Evolutionary conservation across 1,140 invertebrate genomes (phyloP), one percentile per base, ranked within the genome.

Genomic region (Drosophila mojavensis): DNA sequence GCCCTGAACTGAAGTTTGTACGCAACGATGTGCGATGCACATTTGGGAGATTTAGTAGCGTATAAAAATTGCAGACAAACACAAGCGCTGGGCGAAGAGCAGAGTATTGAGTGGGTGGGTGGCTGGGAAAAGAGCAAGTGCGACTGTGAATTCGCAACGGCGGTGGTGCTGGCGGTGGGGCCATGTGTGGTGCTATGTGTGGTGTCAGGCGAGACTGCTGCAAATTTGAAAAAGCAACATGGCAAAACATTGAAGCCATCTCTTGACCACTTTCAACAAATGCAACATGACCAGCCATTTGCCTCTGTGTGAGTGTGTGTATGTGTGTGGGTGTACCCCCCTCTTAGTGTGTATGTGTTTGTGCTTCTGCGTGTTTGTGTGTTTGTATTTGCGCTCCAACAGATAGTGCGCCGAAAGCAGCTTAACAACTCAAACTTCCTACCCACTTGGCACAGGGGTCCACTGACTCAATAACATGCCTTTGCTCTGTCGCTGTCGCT

Each of bases 381-480:
- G 24, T 36, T 15, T 56, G 30, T 60, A 28, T 72, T 33, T 73
- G 70, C 13, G 17, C 62, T 60, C 5, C 61, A 36, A 11, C 20
- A 36, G 47, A 43, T 48, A 60, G 58, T 43, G 58, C 53, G 51
- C 74, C 69, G 61, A 78, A 84, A 86, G 78, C 78, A 84, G 82
- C 81, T 84, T 84, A 86, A 78, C 81, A 81, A 75, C 81, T 86
- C 74, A 33, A 72, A 86, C 82, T 81, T 78, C 78, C 81, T 83
- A 79, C 54, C 15, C 48, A 51, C 56, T 47, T 75, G 59, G 17
- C 9, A 47, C 63, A 51, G 41, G 41, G 36, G 26, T 48, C 47
- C 74, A 47, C 17, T 54, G 48, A 55, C 64, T 80, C 78, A 66
- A 83, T 84, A 84, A 71, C 70, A 74, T 81, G 71, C 48, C 54